These are phyloP conservation scores for Liparis tanakae DNA, from an alignment of 2,797 vertebrate species.

Conservation along the genomic window DNA sequence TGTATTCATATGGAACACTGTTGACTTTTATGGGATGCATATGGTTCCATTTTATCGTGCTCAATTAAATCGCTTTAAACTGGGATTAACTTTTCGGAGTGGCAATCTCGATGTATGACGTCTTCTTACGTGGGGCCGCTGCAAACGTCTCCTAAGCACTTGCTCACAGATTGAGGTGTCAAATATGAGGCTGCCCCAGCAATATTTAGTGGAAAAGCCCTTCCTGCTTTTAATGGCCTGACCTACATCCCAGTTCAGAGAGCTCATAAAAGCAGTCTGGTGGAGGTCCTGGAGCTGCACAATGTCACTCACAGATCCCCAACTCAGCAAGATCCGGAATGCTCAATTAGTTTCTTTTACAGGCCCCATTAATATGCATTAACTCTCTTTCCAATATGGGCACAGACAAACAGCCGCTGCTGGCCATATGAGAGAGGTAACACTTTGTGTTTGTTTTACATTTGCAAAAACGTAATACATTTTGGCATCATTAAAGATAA, in stretches of 20 bases:
- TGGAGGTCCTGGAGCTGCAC: conserved; percentile 95
- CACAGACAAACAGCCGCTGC: conserved; percentile 67
- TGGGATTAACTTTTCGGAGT: conserved; percentile 74
- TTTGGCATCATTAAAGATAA: conserved; percentile 25
- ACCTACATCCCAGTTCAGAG: conserved; percentile 97
- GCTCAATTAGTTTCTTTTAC: conserved; percentile 96
- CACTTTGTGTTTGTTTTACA: conserved; percentile 21
- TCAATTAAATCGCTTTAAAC: conserved; percentile 79
- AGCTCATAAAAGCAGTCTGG: conserved; percentile 93
- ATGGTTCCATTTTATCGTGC: conserved; percentile 77
- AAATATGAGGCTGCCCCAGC: conserved; percentile 74
- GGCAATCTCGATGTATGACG: conserved; percentile 53
- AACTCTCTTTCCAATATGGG: conserved; percentile 76
- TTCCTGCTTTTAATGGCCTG: conserved; percentile 94
- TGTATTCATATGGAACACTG: conserved; percentile 72
- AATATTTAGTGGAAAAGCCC: conserved; percentile 82
- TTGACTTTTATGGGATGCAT: conserved; percentile 77
- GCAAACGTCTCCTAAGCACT: conserved; percentile 48
- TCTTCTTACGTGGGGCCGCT: conserved; percentile 43
- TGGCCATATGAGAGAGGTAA: conserved; percentile 55
- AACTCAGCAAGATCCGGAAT: conserved; percentile 96
- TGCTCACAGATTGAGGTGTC: conserved; percentile 66
- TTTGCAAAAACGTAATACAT: conserved; percentile 14
- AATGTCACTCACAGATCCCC: conserved; percentile 97
- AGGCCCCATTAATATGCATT: conserved; percentile 86